Conservation (phyloP, 2,888 invertebrate genomes). For the Argyresthia goedartella region DNA sequence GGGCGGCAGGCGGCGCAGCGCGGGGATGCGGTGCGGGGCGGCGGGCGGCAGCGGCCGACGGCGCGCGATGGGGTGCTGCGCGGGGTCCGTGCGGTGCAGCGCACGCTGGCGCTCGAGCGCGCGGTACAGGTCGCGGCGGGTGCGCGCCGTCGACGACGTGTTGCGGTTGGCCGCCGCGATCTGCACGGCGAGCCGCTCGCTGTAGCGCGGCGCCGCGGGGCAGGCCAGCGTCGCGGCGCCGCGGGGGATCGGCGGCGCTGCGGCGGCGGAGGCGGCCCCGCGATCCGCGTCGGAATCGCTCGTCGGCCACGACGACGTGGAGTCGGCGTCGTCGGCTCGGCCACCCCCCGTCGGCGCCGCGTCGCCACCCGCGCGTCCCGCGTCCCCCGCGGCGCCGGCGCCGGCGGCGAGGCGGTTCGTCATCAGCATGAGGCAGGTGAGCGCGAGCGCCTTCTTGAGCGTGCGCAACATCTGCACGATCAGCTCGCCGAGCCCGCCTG, state of each 20-base stretch:
- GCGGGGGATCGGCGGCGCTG: slow-evolving; percentile 11
- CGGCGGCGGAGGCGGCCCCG: slow-evolving; percentile 10
- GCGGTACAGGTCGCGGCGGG: slow-evolving; percentile 46
- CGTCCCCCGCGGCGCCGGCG: not conserved
- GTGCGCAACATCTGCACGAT: slow-evolving; percentile 57
- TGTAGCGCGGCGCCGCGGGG: slow-evolving; percentile 35
- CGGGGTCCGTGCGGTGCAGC: slow-evolving; percentile 52
- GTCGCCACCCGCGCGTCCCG: not conserved
- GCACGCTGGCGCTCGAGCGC: slow-evolving; percentile 51
- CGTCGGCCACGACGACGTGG: slow-evolving; percentile 3
- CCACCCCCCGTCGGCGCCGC: not conserved
- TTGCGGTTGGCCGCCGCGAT: slow-evolving; percentile 61
- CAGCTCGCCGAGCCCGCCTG: slow-evolving; percentile 51
- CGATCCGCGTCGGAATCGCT: slow-evolving; percentile 2
- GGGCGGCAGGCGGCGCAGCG: slow-evolving; percentile 35
- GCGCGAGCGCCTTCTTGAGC: slow-evolving; percentile 54
- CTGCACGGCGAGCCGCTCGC: slow-evolving; percentile 56
- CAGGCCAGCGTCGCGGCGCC: not conserved
- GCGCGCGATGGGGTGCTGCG: slow-evolving; percentile 44
- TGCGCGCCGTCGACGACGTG: slow-evolving; percentile 46
- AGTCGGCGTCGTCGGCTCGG: not conserved
- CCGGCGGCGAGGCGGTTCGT: slow-evolving; percentile 34
- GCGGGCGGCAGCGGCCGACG: slow-evolving; percentile 41
- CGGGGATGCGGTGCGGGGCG: slow-evolving; percentile 47
- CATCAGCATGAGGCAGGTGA: slow-evolving; percentile 61